A percentile compares a stretch with the other conserved stretches of the same genome.
Evolutionary conservation across 30 jellyfish, hydroid and myxozoan species (phyloP).

Genomic region (Nemopilema nomurai): DNA sequence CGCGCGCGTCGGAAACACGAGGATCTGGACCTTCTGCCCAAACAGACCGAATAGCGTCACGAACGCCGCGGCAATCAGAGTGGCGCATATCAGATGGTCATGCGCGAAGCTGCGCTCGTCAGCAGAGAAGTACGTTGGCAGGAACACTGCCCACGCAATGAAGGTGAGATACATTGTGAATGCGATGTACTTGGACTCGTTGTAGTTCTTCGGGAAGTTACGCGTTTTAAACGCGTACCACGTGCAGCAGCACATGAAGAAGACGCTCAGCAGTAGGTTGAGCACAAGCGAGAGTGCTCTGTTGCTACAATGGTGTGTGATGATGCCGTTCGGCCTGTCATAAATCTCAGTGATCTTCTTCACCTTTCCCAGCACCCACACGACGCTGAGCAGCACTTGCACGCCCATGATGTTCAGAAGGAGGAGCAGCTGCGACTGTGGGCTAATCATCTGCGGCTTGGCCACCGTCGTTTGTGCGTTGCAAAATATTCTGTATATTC

Average conservation of each 20-base stretch:
- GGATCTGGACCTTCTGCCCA: slow-evolving; percentile 72
- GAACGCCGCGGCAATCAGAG: slow-evolving; percentile 58
- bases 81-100: slow-evolving; percentile 48
- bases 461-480: slow-evolving; percentile 72
- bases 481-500: slow-evolving; percentile 82
- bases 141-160: slow-evolving; percentile 81
- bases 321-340: slow-evolving; percentile 31
- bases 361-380: slow-evolving; percentile 64
- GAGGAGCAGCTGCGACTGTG: slow-evolving; percentile 73
- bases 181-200: slow-evolving; percentile 89
- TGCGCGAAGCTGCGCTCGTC: slow-evolving; percentile 10
- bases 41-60: slow-evolving; percentile 84
- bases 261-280: slow-evolving; percentile 71
- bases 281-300: slow-evolving; percentile 62
- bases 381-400: slow-evolving; percentile 71
- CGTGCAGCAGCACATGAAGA: slow-evolving; percentile 82
- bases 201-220: slow-evolving; percentile 91
- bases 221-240: slow-evolving; percentile 88
- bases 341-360: slow-evolving; percentile 8
- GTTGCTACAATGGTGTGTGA: slow-evolving; percentile 60
- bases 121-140: slow-evolving; percentile 69
- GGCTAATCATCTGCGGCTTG: slow-evolving; percentile 75
- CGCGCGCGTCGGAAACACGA: slow-evolving; percentile 23
- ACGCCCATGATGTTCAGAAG: slow-evolving; percentile 59
- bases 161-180: slow-evolving; percentile 86